These are phyloP conservation scores for Agriopis aurantiaria DNA, from an alignment of 2,888 invertebrate species.

Conservation along the genomic window DNA sequence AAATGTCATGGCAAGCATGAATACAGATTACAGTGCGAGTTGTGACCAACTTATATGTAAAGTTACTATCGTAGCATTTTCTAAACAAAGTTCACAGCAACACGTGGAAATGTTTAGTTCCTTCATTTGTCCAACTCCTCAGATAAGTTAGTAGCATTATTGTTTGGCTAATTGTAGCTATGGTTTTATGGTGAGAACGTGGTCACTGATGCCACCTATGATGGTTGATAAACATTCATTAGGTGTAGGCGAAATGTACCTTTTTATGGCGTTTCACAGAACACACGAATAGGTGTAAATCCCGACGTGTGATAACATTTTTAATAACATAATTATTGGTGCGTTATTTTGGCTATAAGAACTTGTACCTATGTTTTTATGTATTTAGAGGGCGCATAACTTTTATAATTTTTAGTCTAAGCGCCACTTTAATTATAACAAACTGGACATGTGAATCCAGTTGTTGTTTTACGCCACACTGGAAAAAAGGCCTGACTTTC, in stretches of 20 bases:
- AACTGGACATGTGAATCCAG: too few relatives aligned
- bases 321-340: not conserved
- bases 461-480: too few relatives aligned
- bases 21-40: constrained; percentile 10
- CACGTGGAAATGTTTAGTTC: not conserved
- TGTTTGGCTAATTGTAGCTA: constrained; percentile 29
- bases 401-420: too few relatives aligned
- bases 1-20: constrained; percentile 18
- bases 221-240: constrained; percentile 29
- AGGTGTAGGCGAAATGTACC: constrained; percentile 23
- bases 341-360: not conserved
- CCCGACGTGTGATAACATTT: constrained; percentile 9
- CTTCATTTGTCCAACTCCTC: not conserved
- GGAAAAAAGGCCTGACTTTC: too few relatives aligned
- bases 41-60: not conserved
- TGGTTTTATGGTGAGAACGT: constrained; percentile 18
- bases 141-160: not conserved
- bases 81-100: not conserved
- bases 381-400: too few relatives aligned
- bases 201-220: constrained; percentile 30
- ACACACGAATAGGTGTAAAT: constrained; percentile 16
- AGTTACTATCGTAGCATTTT: not conserved
- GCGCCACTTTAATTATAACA: too few relatives aligned
- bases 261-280: constrained; percentile 32
- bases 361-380: not conserved